These are phyloP conservation scores for Rhagium mordax DNA, from an alignment of 2,888 invertebrate species.

Conservation along the genomic window DNA sequence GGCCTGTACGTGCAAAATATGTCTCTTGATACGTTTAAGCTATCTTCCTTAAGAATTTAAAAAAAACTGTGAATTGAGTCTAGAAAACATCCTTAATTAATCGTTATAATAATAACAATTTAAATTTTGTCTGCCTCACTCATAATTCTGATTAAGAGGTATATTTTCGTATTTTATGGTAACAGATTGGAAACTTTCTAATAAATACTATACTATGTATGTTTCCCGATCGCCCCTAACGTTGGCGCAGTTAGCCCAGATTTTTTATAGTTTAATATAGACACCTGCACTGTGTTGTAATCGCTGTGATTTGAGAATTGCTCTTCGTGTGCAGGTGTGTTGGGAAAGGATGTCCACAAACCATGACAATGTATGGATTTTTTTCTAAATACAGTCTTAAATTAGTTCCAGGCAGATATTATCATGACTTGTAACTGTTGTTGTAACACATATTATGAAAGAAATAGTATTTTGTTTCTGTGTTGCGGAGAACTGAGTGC, in stretches of 20 bases:
- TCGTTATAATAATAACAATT: no score
- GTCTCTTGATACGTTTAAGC: no score
- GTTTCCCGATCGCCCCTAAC: conserved; percentile 33
- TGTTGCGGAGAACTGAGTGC: not conserved
- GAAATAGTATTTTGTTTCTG: not conserved
- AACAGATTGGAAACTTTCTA: not conserved
- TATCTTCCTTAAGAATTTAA: no score
- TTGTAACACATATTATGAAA: conserved; percentile 32
- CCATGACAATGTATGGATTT: conserved; percentile 46
- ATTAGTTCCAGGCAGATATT: conserved; percentile 32
- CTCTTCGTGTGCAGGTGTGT: conserved; percentile 54
- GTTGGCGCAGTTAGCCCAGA: conserved; percentile 56
- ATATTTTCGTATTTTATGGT: no score
- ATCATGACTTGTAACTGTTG: conserved; percentile 18
- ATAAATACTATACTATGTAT: not conserved
- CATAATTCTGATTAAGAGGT: no score
- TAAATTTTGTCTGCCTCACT: no score
- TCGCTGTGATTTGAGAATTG: conserved; percentile 45
- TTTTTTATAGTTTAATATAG: conserved; percentile 48
- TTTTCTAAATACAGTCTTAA: conserved; percentile 31
- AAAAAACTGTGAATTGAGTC: no score
- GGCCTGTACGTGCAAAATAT: no score
- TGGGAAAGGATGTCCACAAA: conserved; percentile 58
- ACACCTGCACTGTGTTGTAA: conserved; percentile 53
- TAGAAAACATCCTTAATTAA: no score